Base-by-base conservation (phyloP, 2,888 invertebrate species). In the Timandra comae region DNA sequence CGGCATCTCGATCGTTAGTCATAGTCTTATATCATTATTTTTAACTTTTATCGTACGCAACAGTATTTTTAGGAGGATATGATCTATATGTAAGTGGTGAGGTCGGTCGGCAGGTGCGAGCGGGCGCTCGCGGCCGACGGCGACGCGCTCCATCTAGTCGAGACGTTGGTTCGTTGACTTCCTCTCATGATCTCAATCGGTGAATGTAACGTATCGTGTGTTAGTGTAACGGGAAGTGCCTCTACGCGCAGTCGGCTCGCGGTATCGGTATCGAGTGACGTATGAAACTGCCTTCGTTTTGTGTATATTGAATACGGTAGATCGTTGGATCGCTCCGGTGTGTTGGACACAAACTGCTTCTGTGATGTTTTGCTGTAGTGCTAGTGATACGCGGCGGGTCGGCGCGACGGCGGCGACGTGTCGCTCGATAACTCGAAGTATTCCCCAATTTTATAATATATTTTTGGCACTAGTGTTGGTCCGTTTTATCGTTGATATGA, bases 1-100 rank as follows among this genome's bases (percentile, higher is more conserved):
- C 48, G 51, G 50, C 58, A 64, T 62, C 57, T 60, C 56, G 62
- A 66, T 63, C 53, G 61, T 65, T 78, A 79, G 76, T 61, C 66
- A 73, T 81, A 81, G 72, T 73, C 59, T 64, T 72, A 81, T 84
- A 84, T 84, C 81, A 84, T 82, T 84, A 84, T 79, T 74, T 84
- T 80, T 80, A 82, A 82, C 63, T 66, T 74, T 72, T 74, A 73
- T 70, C 75, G 68, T 79, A 75, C 74, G 77, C 82, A 79, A 70
- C 84, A 85, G 84, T 85, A 85, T 85, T 85, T 73, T 78, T 81
- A 78, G 77, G 71, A 59, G 56, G 62, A 63, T 76, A 71, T 78
- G 73, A 66, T 70, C 67, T 81, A 78, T 76, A 75, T 74, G 81
- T 80, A 82, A 76, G 76, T 82, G 81, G 62, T 54, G 29, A 6